Evolutionary conservation across 2,113 vertebrate genomes (phyloP).

Genomic region (Gymnorhina tibicen): DNA sequence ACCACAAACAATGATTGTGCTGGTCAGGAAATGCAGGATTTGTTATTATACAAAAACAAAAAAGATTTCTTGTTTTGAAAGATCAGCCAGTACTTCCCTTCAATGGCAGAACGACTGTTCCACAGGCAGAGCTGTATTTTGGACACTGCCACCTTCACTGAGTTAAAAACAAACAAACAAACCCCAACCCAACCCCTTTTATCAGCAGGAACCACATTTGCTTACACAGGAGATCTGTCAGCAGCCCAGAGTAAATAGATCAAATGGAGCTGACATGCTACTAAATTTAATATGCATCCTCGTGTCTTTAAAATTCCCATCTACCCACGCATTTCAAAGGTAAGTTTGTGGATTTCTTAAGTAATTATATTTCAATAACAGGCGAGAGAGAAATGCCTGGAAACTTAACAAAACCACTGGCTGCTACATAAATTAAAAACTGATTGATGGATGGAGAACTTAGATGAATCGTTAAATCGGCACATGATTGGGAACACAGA

Average conservation of each 20-base stretch:
- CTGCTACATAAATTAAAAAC: slow-evolving; percentile 20
- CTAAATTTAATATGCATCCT: slow-evolving; percentile 10
- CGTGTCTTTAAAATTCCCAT: slow-evolving; percentile 45
- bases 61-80: background rate
- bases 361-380: slow-evolving; percentile 46
- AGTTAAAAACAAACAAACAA: background rate
- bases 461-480: slow-evolving; percentile 39
- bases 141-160: background rate
- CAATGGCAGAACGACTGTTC: background rate
- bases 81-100: background rate
- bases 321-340: slow-evolving; percentile 30
- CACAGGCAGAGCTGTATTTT: background rate
- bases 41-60: background rate
- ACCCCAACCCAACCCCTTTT: background rate
- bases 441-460: slow-evolving; percentile 39
- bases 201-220: slow-evolving; percentile 17
- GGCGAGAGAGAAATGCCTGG: background rate
- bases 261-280: slow-evolving; percentile 12
- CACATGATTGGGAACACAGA: slow-evolving; percentile 38
- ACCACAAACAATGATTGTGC: background rate
- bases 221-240: slow-evolving; percentile 12
- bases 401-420: background rate
- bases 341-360: slow-evolving; percentile 40
- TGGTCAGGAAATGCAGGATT: background rate
- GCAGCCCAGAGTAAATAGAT: slow-evolving; percentile 10